Evolutionary conservation across 2,113 vertebrate genomes (phyloP).

Genomic region (Tenebrosternarchus preto): DNA sequence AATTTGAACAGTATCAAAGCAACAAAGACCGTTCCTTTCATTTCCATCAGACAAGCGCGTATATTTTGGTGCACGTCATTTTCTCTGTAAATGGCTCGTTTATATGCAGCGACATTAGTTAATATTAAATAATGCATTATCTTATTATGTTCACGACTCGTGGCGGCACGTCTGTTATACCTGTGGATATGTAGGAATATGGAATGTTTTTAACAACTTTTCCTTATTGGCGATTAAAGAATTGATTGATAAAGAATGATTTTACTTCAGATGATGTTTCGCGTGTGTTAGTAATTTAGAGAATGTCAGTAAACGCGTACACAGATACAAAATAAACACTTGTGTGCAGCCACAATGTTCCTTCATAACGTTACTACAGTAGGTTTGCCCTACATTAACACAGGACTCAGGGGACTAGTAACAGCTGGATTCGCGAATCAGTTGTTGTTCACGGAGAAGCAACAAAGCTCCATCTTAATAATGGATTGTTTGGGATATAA

Average conservation of each 20-base stretch:
- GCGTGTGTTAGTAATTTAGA: constrained; percentile 20
- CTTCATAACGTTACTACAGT: not conserved
- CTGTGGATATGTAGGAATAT: not conserved
- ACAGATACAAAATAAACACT: too few relatives aligned
- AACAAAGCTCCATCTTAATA: constrained; percentile 8
- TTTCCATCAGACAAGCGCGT: not conserved
- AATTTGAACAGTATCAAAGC: not conserved
- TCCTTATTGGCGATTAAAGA: not conserved
- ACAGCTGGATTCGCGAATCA: not conserved
- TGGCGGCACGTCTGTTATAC: not conserved
- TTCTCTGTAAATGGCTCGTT: not conserved
- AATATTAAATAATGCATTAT: constrained; percentile 1
- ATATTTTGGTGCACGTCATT: not conserved
- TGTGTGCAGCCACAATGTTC: not conserved
- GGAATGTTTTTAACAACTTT: not conserved
- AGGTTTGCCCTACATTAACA: too few relatives aligned
- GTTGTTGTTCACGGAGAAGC: not conserved
- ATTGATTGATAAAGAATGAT: not conserved
- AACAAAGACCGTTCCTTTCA: too few relatives aligned
- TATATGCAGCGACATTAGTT: not conserved
- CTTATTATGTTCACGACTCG: not conserved
- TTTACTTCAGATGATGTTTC: not conserved
- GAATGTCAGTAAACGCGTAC: too few relatives aligned
- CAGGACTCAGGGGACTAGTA: too few relatives aligned
- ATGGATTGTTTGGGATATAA: constrained; percentile 21